phyloP scores from a whole-genome alignment of 2,888 invertebrate genomes.

The Anaspis maculata region DNA sequence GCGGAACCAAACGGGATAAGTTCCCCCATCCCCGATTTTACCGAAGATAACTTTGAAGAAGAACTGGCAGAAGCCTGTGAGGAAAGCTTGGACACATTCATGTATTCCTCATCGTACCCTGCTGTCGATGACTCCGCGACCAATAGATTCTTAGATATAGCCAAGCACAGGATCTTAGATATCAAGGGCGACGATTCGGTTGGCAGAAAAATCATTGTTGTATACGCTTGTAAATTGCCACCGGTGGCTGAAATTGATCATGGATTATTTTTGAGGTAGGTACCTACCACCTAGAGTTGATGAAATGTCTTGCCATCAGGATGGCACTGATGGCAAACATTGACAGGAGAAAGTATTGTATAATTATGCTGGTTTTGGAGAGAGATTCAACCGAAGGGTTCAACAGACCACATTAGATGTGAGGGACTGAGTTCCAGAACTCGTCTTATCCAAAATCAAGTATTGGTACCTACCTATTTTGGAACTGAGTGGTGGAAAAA shows the following conservation, averaged over 20 bases:
- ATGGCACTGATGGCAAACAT: too few relatives aligned
- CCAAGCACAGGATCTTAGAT: constrained; percentile 69
- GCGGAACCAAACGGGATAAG: constrained; percentile 45
- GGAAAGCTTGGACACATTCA: constrained; percentile 37
- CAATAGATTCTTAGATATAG: constrained; percentile 50
- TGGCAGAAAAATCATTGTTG: constrained; percentile 91
- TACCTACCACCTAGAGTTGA: constrained; percentile 1
- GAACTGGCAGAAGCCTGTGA: constrained; percentile 61
- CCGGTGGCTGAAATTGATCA: constrained; percentile 44
- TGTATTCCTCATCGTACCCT: constrained; percentile 38
- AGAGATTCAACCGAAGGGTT: too few relatives aligned
- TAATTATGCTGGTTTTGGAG: background rate
- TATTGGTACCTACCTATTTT: too few relatives aligned
- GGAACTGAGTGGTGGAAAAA: too few relatives aligned
- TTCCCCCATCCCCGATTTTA: constrained; percentile 74
- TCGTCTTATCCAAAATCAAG: too few relatives aligned
- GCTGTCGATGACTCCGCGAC: constrained; percentile 55
- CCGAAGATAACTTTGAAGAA: constrained; percentile 87
- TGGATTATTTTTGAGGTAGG: constrained; percentile 60
- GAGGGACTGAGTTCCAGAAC: too few relatives aligned
- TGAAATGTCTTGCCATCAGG: too few relatives aligned
- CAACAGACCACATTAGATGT: too few relatives aligned
- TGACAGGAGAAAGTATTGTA: too few relatives aligned
- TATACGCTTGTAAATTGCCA: constrained; percentile 82
- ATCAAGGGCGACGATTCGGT: constrained; percentile 76